Evolutionary conservation across 2,888 invertebrate genomes (phyloP), one percentile per base, ranked within the genome.

Genomic region (Eristalis tenax): DNA sequence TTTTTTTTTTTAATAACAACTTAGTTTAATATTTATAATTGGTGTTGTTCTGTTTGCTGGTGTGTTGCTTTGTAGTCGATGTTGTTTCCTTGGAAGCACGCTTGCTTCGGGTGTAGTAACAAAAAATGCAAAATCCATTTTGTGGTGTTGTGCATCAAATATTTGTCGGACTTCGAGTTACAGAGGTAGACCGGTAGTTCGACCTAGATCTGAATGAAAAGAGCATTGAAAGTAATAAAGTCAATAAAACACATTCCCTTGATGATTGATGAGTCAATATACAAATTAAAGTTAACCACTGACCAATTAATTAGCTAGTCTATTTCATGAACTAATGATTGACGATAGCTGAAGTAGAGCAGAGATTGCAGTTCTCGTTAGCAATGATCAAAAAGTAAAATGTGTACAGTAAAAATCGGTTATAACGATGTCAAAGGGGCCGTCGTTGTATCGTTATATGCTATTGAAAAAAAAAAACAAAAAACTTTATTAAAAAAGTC

Each of bases 141-240:
- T 92, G 92, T 85, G 92, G 92, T 88, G 92, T 92, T 90, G 92
- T 90, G 91, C 92, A 92, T 93, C 92, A 93, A 93, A 92, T 93
- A 73, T 93, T 93, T 89, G 92, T 93, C n/a, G 93, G 93, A 82
- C 93, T 93, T 78, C 92, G 91, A 4, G 93, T 90, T 18, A 91
- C 90, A 23, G 93, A 92, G 32, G 93, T 91, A 69, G 91, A 92
- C 70, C 93, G 92, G 78, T 92, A 91, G 35, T 91, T 92, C 4
- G 92, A 90, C 74, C 91, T 92, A 35, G 92, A 91, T 79, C 92
- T 93, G 68, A 0, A 89, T 89, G n/a, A 57, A 64, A n/a, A 70
- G 10, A 18, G 13, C 18, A 65, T 35, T 32, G 38, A 5, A 1
- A 64, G 11, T 38, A n/a, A 35, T 18, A 18, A 13, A 32, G n/a